Evolutionary conservation across 64 coral and sea anemone genomes (phyloP).

Genomic region (Dendrophyllia cribrosa): DNA sequence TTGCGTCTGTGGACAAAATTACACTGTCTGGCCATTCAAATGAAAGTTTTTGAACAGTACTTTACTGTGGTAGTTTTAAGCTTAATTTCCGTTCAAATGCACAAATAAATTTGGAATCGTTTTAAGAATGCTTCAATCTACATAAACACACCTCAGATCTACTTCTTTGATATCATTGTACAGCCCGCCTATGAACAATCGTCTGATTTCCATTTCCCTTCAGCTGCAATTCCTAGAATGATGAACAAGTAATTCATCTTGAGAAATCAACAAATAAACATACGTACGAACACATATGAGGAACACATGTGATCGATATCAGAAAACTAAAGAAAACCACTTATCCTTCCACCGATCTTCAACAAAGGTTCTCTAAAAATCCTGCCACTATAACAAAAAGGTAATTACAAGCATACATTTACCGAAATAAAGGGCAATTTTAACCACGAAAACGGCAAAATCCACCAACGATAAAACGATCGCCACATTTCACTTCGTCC

Average conservation of each 20-base stretch:
- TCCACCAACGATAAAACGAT: not conserved
- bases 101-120: too few species aligned
- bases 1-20: too few species aligned
- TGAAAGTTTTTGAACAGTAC: too few species aligned
- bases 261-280: not conserved
- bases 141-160: conserved; percentile 54
- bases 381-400: not conserved
- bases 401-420: not conserved
- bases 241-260: too few species aligned
- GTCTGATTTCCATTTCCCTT: conserved; percentile 35
- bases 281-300: not conserved
- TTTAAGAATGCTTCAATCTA: too few species aligned
- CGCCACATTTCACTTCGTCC: not conserved
- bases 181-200: conserved; percentile 67
- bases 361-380: not conserved
- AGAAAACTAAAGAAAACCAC: not conserved
- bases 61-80: too few species aligned
- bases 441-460: not conserved
- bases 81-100: too few species aligned
- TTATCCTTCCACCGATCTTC: not conserved
- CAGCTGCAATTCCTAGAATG: not conserved
- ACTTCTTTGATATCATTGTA: conserved; percentile 43
- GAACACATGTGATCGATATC: too few species aligned
- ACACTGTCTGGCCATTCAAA: too few species aligned
- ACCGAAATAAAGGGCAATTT: not conserved